A percentile compares a stretch with the other conserved stretches of the same genome.
Conservation (phyloP, 2,113 vertebrate species). For the Buteo buteo region DNA sequence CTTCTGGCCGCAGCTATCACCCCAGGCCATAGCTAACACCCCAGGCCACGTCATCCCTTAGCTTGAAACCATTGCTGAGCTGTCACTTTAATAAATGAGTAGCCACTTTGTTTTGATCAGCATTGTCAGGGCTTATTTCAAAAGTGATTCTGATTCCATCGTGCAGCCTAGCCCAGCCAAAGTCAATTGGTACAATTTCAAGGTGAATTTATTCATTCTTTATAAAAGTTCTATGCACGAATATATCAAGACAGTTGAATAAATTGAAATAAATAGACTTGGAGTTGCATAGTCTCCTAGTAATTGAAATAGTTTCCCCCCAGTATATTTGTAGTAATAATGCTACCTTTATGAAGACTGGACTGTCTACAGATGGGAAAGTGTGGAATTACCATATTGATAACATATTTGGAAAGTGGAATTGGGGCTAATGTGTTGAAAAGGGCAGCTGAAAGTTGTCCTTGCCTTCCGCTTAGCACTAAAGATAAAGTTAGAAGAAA, state of each 20-base stretch:
- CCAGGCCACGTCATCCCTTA: slow-evolving; percentile 64
- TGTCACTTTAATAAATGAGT: slow-evolving; percentile 80
- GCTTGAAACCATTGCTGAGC: slow-evolving; percentile 68
- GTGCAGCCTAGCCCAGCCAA: slow-evolving; percentile 68
- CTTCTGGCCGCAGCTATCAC: slow-evolving; percentile 53
- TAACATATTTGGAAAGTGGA: slow-evolving; percentile 78
- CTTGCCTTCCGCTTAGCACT: slow-evolving; percentile 57
- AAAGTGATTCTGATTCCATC: slow-evolving; percentile 73
- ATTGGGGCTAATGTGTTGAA: slow-evolving; percentile 72
- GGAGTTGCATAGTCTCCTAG: slow-evolving; percentile 76
- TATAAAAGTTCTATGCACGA: slow-evolving; percentile 72
- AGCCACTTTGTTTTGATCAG: slow-evolving; percentile 78
- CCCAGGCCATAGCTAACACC: slow-evolving; percentile 66
- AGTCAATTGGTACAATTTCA: slow-evolving; percentile 82
- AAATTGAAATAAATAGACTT: slow-evolving; percentile 87
- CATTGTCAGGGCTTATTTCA: slow-evolving; percentile 78
- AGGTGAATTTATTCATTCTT: slow-evolving; percentile 86
- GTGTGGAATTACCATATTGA: slow-evolving; percentile 82
- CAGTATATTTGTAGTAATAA: slow-evolving; percentile 78
- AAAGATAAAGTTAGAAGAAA: slow-evolving; percentile 29
- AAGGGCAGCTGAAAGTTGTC: slow-evolving; percentile 73
- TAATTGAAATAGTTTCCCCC: slow-evolving; percentile 81
- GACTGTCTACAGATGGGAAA: slow-evolving; percentile 69
- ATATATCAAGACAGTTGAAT: slow-evolving; percentile 81
- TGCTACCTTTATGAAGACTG: slow-evolving; percentile 74